phyloP scores from a whole-genome alignment of 2,113 vertebrate genomes.

The Mustelus asterias region DNA sequence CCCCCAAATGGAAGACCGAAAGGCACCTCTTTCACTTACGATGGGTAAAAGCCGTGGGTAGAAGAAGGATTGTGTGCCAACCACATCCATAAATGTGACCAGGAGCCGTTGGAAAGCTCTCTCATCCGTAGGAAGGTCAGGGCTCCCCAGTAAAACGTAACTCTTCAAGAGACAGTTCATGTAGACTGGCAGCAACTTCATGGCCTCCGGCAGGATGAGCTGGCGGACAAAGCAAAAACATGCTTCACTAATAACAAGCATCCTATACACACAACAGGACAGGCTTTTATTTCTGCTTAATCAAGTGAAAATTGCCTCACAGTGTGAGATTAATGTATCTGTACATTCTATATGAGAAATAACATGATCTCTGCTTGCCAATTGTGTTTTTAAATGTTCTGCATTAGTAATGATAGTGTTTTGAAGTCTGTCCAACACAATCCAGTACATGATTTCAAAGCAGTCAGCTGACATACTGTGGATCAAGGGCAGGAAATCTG shows the following conservation, averaged over 20 bases:
- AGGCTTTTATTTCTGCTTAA: slow-evolving; percentile 18
- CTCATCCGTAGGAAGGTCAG: slow-evolving; percentile 75
- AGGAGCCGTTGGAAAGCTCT: slow-evolving; percentile 70
- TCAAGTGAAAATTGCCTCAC: neutral
- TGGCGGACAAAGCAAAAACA: slow-evolving; percentile 45
- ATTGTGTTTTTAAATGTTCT: neutral
- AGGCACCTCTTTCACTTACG: slow-evolving; percentile 55
- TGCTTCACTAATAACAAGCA: neutral
- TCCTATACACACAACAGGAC: neutral
- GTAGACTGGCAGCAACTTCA: slow-evolving; percentile 91
- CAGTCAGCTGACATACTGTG: neutral
- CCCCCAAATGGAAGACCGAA: neutral
- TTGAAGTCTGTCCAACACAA: slow-evolving; percentile 1
- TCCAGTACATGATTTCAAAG: neutral
- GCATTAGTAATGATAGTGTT: neutral
- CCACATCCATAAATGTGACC: slow-evolving; percentile 80
- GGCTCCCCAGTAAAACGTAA: slow-evolving; percentile 64
- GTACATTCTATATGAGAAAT: neutral
- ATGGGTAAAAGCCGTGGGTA: slow-evolving; percentile 83
- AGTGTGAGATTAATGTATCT: neutral
- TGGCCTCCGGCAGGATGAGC: slow-evolving; percentile 88
- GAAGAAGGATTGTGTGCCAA: slow-evolving; percentile 78
- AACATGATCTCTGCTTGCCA: neutral
- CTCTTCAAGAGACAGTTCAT: slow-evolving; percentile 87
- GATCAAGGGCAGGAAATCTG: neutral